Conservation (phyloP, 1,140 invertebrate genomes). For the Bombus pyrosoma region DNA sequence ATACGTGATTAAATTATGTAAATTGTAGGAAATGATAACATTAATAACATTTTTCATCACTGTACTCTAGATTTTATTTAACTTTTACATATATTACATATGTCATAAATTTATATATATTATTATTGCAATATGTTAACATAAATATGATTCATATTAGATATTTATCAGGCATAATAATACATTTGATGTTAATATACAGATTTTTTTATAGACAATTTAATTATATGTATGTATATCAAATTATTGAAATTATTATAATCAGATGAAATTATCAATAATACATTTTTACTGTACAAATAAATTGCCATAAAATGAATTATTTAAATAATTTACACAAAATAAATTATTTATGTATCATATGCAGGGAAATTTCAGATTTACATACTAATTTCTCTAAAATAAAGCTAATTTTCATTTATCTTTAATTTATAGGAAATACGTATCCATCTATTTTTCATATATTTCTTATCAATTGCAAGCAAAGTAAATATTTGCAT, state of each 20-base stretch:
- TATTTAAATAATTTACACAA: not conserved
- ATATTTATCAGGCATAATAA: conserved; percentile 13
- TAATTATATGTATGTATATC: conserved; percentile 1
- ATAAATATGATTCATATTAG: conserved; percentile 10
- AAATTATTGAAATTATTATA: not conserved
- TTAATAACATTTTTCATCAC: not conserved
- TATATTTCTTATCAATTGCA: not conserved
- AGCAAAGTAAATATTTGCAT: conserved; percentile 12
- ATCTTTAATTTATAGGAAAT: too few relatives aligned
- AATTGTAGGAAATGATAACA: not conserved
- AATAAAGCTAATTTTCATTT: not conserved
- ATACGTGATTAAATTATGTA: not conserved
- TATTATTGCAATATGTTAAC: conserved; percentile 16
- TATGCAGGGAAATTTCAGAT: not conserved
- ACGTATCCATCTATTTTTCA: too few relatives aligned
- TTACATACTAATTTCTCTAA: not conserved
- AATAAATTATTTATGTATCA: too few relatives aligned
- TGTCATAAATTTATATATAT: not conserved
- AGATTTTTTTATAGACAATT: not conserved
- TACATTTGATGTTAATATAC: conserved; percentile 13
- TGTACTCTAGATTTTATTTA: conserved; percentile 17
- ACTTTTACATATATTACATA: conserved; percentile 11
- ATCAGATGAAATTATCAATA: not conserved
- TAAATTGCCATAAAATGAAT: not conserved
- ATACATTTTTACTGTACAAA: not conserved